These are phyloP conservation scores for Eupristina koningsbergeri DNA, from an alignment of 1,140 invertebrate species.

Conservation along the genomic window DNA sequence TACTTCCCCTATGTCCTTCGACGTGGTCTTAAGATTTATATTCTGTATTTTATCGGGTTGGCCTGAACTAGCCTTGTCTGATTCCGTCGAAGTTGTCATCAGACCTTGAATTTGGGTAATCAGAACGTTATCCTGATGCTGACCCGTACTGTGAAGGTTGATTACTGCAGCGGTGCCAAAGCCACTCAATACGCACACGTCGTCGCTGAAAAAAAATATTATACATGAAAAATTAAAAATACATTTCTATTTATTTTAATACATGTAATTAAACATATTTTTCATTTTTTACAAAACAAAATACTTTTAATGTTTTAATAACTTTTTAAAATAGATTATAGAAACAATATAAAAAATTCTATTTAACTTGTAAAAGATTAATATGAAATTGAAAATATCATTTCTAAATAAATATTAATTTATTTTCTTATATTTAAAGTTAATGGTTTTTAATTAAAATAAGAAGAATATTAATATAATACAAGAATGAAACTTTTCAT, in stretches of 20 bases:
- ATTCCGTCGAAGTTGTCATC: constrained; percentile 59
- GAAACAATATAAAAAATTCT: too few relatives aligned
- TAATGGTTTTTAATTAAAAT: too few relatives aligned
- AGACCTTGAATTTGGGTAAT: constrained; percentile 58
- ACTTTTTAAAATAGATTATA: too few relatives aligned
- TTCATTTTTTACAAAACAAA: background rate
- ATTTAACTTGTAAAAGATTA: too few relatives aligned
- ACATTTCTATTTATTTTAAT: too few relatives aligned
- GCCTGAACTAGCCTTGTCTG: constrained; percentile 52
- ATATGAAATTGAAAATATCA: too few relatives aligned
- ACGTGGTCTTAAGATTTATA: constrained; percentile 40
- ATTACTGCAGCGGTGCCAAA: constrained; percentile 94
- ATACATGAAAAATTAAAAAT: background rate
- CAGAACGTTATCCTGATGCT: constrained; percentile 61
- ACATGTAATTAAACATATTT: too few relatives aligned
- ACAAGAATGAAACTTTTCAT: too few relatives aligned
- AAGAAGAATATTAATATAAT: too few relatives aligned
- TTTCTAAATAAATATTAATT: too few relatives aligned
- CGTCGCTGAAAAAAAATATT: constrained; percentile 79
- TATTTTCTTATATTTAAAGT: too few relatives aligned
- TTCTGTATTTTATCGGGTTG: constrained; percentile 60
- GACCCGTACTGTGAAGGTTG: constrained; percentile 73
- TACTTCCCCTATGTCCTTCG: constrained; percentile 46
- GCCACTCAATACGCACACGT: constrained; percentile 94
- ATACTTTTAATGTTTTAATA: too few relatives aligned